Evolutionary conservation across 2,113 vertebrate species (phyloP).

Genomic region (Speoplatyrhinus poulsoni): DNA sequence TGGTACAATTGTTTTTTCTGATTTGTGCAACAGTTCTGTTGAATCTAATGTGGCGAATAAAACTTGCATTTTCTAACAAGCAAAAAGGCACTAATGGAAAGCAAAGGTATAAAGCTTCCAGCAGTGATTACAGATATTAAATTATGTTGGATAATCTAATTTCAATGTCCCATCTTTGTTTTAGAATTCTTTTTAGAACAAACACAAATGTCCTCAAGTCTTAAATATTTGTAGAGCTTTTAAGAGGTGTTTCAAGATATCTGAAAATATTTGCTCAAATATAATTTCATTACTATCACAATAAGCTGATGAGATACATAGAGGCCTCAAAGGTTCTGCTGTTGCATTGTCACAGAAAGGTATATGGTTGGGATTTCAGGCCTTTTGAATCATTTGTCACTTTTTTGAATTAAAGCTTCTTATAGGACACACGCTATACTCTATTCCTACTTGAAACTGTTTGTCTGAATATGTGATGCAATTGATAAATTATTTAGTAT

Average conservation of each 20-base stretch:
- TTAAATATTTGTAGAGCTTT: not conserved
- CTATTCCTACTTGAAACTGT: too few species aligned
- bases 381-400: slow-evolving; percentile 23
- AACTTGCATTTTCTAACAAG: not conserved
- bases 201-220: not conserved
- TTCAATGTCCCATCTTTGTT: not conserved
- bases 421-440: too few species aligned
- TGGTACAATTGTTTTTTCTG: not conserved
- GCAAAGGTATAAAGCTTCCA: too few species aligned
- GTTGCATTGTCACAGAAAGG: slow-evolving; percentile 35
- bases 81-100: not conserved
- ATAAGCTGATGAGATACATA: not conserved
- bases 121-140: not conserved
- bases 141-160: not conserved
- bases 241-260: not conserved
- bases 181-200: not conserved
- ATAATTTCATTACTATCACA: not conserved
- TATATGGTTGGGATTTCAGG: slow-evolving; percentile 31
- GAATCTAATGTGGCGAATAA: not conserved
- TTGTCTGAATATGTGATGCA: too few species aligned
- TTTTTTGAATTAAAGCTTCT: too few species aligned
- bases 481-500: too few species aligned
- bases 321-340: slow-evolving; percentile 9
- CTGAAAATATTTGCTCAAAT: slow-evolving; percentile 8
- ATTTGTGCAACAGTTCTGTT: not conserved